Percentiles rank a stretch among this genome's conserved stretches.
Conservation (phyloP, 2,797 vertebrate genomes). For the Channa striata region DNA sequence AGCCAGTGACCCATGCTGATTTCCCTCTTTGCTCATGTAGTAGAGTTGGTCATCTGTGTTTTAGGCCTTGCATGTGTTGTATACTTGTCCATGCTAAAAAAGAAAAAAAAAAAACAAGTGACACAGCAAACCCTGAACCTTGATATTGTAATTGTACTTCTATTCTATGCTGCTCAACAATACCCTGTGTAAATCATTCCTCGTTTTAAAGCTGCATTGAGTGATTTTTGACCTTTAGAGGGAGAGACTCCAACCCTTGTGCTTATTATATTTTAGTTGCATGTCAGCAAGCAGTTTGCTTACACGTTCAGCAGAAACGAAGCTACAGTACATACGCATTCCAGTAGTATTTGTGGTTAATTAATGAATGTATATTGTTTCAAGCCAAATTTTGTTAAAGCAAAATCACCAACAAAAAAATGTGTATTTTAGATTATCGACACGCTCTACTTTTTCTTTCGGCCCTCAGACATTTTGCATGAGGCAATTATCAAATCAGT, state of each 20-base stretch:
- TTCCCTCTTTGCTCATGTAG: conserved; percentile 53
- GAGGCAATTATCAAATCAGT: conserved; percentile 9
- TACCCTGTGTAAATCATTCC: conserved; percentile 46
- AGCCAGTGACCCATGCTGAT: conserved; percentile 42
- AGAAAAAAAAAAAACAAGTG: no score
- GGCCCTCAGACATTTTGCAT: conserved; percentile 13
- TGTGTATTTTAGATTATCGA: neutral
- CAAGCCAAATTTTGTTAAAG: conserved; percentile 22
- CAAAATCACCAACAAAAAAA: conserved; percentile 3
- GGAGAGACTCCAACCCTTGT: conserved; percentile 21
- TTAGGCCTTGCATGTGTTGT: conserved; percentile 63
- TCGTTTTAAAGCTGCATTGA: conserved; percentile 66
- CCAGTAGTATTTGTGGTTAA: conserved; percentile 31
- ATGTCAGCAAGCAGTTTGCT: conserved; percentile 16
- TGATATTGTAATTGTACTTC: conserved; percentile 65
- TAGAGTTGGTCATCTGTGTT: conserved; percentile 57
- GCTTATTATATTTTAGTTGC: conserved; percentile 1
- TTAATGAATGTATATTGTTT: conserved; percentile 48
- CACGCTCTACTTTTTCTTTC: conserved; percentile 15
- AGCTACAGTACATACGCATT: conserved; percentile 13
- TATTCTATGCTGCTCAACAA: conserved; percentile 54
- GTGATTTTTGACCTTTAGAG: conserved; percentile 18
- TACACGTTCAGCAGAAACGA: conserved; percentile 25
- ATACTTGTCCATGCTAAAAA: conserved; percentile 42
- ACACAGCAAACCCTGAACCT: conserved; percentile 62